Conservation (phyloP, 2,888 invertebrate genomes). For the Andricus quercusramuli region DNA sequence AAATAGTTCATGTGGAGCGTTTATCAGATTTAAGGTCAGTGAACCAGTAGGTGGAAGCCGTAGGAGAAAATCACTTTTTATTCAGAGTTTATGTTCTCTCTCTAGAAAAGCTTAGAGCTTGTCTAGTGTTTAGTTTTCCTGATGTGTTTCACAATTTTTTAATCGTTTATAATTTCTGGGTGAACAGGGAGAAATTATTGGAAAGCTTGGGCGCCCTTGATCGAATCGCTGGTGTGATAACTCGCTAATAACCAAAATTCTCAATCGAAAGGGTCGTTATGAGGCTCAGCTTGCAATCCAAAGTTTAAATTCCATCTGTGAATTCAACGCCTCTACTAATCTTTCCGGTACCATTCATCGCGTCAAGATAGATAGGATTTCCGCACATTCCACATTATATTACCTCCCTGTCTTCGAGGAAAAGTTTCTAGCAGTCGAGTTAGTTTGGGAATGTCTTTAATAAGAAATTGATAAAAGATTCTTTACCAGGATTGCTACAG, state of each 20-base stretch:
- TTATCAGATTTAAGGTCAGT: slow-evolving; percentile 9
- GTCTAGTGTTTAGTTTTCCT: background rate
- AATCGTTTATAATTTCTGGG: background rate
- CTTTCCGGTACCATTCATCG: background rate
- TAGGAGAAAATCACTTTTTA: background rate
- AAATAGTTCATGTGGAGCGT: background rate
- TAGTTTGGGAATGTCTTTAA: no score
- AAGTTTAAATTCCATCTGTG: background rate
- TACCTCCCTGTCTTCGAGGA: background rate
- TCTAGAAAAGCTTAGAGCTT: background rate
- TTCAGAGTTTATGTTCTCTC: background rate
- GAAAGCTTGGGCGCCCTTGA: no score
- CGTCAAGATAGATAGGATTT: background rate
- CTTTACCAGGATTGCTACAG: no score
- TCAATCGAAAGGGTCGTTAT: background rate
- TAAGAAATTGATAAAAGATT: no score
- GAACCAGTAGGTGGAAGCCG: slow-evolving; percentile 36
- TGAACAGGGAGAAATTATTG: background rate
- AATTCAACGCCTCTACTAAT: background rate
- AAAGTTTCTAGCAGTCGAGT: no score
- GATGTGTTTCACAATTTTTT: background rate
- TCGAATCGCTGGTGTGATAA: background rate
- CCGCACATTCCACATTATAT: background rate
- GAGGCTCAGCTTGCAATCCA: background rate
- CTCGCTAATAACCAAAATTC: background rate